Percentiles rank a stretch among this genome's conserved stretches.
These are phyloP conservation scores for Siniperca chuatsi DNA, from an alignment of 2,113 vertebrate genomes.

Conservation along the genomic window DNA sequence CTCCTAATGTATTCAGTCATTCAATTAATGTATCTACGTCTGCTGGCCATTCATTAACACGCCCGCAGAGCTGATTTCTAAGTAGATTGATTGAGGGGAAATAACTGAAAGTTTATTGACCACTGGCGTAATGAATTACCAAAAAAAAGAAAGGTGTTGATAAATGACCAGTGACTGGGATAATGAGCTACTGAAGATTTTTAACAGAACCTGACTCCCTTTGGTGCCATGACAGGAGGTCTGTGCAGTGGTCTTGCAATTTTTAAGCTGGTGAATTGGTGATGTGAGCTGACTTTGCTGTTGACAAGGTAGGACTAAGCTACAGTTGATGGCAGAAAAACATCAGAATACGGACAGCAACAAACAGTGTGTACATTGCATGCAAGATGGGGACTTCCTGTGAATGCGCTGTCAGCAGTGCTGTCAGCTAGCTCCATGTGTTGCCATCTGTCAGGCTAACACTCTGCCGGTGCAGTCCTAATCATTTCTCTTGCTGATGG, in stretches of 20 bases:
- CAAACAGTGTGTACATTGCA: slow-evolving; percentile 64
- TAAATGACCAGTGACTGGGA: slow-evolving; percentile 67
- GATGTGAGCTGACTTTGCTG: slow-evolving; percentile 45
- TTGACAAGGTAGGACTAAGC: slow-evolving; percentile 57
- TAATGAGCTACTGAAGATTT: slow-evolving; percentile 67
- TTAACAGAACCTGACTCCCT: slow-evolving; percentile 53
- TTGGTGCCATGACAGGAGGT: slow-evolving; percentile 50
- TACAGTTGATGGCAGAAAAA: slow-evolving; percentile 61
- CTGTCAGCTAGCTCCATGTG: slow-evolving; percentile 75
- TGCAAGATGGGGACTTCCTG: slow-evolving; percentile 68
- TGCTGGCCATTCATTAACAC: slow-evolving; percentile 70
- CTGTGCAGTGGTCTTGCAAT: slow-evolving; percentile 36
- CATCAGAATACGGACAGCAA: slow-evolving; percentile 63
- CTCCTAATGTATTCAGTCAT: slow-evolving; percentile 72
- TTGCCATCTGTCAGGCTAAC: slow-evolving; percentile 80
- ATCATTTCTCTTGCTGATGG: slow-evolving; percentile 73
- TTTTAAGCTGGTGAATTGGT: slow-evolving; percentile 48
- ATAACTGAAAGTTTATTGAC: slow-evolving; percentile 79
- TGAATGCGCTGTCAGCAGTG: slow-evolving; percentile 78
- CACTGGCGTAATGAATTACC: slow-evolving; percentile 67
- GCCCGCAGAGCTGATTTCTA: slow-evolving; percentile 61
- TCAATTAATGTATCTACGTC: slow-evolving; percentile 78
- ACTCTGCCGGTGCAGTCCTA: slow-evolving; percentile 70
- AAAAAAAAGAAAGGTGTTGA: slow-evolving; percentile 75
- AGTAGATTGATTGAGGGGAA: slow-evolving; percentile 73